Conservation (phyloP, 2,797 vertebrate species). For the Momotus momota region DNA sequence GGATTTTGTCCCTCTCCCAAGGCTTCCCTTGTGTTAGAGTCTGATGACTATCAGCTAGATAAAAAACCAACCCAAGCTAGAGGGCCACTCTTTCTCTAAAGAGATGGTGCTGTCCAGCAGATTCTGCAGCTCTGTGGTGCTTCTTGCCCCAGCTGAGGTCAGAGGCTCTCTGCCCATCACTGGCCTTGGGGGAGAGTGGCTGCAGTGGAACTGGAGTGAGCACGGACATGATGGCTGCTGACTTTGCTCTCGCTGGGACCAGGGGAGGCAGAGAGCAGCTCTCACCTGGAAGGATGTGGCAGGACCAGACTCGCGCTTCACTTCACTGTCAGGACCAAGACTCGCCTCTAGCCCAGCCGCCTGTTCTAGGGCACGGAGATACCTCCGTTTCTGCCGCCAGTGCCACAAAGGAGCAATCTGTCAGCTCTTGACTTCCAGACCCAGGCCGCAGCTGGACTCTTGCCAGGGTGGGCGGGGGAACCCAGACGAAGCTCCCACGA, state of each 20-base stretch:
- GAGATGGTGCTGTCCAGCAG: background rate
- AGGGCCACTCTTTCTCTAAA: background rate
- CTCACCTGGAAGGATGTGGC: background rate
- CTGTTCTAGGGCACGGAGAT: background rate
- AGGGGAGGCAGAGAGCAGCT: background rate
- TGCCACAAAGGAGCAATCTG: background rate
- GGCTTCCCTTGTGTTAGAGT: background rate
- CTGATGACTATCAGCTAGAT: background rate
- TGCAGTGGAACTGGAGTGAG: background rate
- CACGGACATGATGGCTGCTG: fast-evolving
- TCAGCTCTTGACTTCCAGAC: background rate
- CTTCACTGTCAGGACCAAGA: background rate
- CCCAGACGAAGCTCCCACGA: too few species aligned
- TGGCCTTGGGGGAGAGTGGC: fast-evolving
- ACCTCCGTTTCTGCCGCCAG: background rate
- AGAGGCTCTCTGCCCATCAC: background rate
- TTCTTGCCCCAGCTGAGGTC: background rate
- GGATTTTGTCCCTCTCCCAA: background rate
- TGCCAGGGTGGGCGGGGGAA: too few species aligned
- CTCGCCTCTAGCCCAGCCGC: background rate
- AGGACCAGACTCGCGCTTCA: background rate
- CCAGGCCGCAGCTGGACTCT: background rate
- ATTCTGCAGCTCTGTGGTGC: background rate
- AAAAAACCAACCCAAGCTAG: background rate
- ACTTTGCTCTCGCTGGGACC: background rate